Evolutionary conservation across 2,797 vertebrate species (phyloP).

Genomic region (Myotis pilosus): DNA sequence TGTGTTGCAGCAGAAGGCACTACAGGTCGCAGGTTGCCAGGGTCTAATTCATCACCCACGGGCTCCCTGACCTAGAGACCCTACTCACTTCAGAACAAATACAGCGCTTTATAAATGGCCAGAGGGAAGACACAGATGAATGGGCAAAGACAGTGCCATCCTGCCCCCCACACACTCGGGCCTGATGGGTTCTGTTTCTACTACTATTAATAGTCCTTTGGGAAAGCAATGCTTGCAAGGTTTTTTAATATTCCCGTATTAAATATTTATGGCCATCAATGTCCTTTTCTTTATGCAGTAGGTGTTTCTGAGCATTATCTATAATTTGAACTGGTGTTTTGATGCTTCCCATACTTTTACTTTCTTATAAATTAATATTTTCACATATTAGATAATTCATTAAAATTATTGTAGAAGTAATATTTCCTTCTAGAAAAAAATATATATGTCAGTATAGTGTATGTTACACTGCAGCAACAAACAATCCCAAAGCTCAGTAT

Average conservation of each 20-base stretch:
- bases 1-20: background rate
- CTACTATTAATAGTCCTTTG: background rate
- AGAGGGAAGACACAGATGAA: background rate
- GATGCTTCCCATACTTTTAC: background rate
- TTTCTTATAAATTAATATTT: constrained; percentile 37
- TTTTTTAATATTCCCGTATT: background rate
- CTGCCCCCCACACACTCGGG: background rate
- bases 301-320: background rate
- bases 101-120: background rate
- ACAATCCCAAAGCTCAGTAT: background rate
- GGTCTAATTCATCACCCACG: background rate
- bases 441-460: background rate
- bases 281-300: background rate
- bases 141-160: background rate
- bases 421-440: background rate
- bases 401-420: background rate
- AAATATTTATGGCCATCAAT: background rate
- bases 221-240: background rate
- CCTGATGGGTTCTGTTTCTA: background rate
- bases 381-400: background rate
- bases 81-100: background rate
- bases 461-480: background rate
- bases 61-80: background rate
- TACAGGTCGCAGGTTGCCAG: background rate
- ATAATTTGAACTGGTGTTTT: background rate